phyloP scores from a whole-genome alignment of 92 coral and sea anemone species.

The Metridium senile region DNA sequence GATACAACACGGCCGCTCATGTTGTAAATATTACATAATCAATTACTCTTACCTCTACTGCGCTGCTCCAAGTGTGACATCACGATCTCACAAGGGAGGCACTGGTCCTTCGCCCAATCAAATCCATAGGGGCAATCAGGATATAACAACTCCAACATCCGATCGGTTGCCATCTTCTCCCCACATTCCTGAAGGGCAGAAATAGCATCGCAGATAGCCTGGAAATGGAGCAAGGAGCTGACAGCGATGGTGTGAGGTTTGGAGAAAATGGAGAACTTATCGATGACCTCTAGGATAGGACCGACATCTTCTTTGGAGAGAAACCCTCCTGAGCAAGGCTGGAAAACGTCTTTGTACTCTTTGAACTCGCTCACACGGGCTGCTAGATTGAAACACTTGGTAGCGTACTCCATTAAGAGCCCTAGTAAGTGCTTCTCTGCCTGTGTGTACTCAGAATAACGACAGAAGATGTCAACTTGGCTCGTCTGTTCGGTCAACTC shows the following conservation, averaged over 20 bases:
- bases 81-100: conserved; percentile 67
- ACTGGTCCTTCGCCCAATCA: conserved; percentile 80
- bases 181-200: conserved; percentile 93
- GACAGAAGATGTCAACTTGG: conserved; percentile 66
- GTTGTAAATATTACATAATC: too few species aligned
- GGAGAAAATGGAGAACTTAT: conserved; percentile 58
- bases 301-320: conserved; percentile 76
- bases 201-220: conserved; percentile 81
- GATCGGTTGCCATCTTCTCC: conserved; percentile 64
- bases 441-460: conserved; percentile 55
- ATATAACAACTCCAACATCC: conserved; percentile 59
- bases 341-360: conserved; percentile 90
- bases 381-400: conserved; percentile 83
- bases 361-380: conserved; percentile 88
- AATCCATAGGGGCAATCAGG: conserved; percentile 78
- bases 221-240: conserved; percentile 80
- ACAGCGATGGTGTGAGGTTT: conserved; percentile 56
- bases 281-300: conserved; percentile 73
- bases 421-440: conserved; percentile 58
- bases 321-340: conserved; percentile 78
- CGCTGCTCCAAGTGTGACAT: conserved; percentile 53
- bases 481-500: conserved; percentile 74
- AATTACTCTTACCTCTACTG: neutral
- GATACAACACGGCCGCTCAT: too few species aligned
- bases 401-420: conserved; percentile 65